Evolutionary conservation across 1,140 invertebrate species (phyloP), one percentile per base, ranked within the genome.

Genomic region (Bactericera cockerelli): DNA sequence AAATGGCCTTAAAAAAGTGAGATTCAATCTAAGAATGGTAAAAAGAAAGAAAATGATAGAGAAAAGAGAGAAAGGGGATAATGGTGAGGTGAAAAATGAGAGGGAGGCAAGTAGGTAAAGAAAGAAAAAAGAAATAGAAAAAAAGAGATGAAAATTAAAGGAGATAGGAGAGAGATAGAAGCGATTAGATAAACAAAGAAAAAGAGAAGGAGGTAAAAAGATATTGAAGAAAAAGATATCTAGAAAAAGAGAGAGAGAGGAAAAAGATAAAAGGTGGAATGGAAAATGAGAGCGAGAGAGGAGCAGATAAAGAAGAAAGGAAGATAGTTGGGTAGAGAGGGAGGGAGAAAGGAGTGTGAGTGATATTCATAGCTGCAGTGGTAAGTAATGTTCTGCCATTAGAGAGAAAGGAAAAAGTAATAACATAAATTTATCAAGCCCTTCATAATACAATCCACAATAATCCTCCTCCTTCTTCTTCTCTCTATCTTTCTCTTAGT

Each of bases 221-320:
- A n/a, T n/a, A n/a, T n/a, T n/a, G n/a, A n/a, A n/a, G n/a, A n/a
- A n/a, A n/a, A n/a, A n/a, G 38, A 6, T 31, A 58, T 13, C n/a
- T 10, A 56, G 16, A 59, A 25, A 59, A 14, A 59, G 14, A n/a
- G n/a, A 58, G n/a, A 59, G 25, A 58, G 10, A 28, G 19, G n/a
- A 19, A 14, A 13, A 31, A 21, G 36, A 24, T 22, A 11, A 58
- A 31, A n/a, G 2, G 6, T 11, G 55, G 33, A 59, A 55, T 22
- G 1, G 11, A 36, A 36, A 16, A 36, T 10, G 33, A 36, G 33
- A 36, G 33, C 10, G 33, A 36, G 10, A 16, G 33, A 10, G 53
- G 4, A 14, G 31, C 22, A 24, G 24, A 6, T 24, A 56, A 16
- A 56, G 21, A 1, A 59, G 14, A 1, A 59, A 10, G 42, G 39